These are phyloP conservation scores for Phalacrocorax carbo DNA, from an alignment of 2,113 vertebrate species.

Conservation along the genomic window DNA sequence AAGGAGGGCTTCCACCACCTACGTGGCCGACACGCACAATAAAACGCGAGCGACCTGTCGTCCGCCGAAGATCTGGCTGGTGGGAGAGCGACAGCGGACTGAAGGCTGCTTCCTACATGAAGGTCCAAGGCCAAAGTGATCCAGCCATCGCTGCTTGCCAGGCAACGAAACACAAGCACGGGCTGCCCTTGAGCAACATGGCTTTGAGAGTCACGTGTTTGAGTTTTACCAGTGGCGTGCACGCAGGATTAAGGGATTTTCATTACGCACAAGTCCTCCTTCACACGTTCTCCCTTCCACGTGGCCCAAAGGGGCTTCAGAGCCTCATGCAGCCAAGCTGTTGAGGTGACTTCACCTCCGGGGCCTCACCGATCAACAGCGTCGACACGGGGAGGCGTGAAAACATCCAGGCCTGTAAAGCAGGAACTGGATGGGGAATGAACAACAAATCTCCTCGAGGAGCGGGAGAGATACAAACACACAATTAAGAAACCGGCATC, in stretches of 20 bases:
- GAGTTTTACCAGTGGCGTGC: rapidly evolving
- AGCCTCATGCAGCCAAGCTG: rapidly evolving
- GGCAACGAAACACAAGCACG: neutral
- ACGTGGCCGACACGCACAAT: rapidly evolving
- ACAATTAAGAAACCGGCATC: rapidly evolving
- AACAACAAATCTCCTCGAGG: neutral
- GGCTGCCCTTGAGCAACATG: neutral
- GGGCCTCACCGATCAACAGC: neutral
- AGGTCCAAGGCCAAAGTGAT: neutral
- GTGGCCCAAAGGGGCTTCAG: neutral
- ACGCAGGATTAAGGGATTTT: no score
- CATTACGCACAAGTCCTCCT: neutral
- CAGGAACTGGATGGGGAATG: rapidly evolving
- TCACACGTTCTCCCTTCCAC: neutral
- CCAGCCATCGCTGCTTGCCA: neutral
- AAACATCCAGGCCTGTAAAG: neutral
- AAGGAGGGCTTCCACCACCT: neutral
- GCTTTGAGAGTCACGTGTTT: no score
- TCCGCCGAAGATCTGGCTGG: neutral
- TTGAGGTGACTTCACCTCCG: neutral
- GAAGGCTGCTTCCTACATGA: neutral
- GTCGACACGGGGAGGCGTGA: rapidly evolving
- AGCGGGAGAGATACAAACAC: rapidly evolving
- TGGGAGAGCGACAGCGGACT: rapidly evolving
- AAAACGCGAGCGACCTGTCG: rapidly evolving